Evolutionary conservation across 2,113 vertebrate genomes (phyloP).

Genomic region (Ornithorhynchus anatinus): DNA sequence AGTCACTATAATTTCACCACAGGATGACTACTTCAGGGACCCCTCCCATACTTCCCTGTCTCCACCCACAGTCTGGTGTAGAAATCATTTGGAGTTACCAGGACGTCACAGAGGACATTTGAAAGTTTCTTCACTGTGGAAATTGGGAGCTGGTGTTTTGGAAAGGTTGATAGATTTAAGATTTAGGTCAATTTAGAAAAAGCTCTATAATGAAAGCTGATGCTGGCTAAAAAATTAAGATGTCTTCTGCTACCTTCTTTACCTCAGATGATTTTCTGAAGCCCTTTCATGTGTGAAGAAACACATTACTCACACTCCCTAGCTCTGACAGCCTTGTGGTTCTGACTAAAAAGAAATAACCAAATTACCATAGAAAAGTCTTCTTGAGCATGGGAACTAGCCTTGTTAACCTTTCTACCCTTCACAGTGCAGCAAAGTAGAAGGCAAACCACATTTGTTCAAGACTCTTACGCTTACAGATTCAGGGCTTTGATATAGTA

Average conservation of each 20-base stretch:
- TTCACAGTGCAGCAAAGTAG: conserved; percentile 15
- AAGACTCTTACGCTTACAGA: conserved; percentile 38
- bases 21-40: no score
- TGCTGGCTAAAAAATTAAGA: conserved; percentile 58
- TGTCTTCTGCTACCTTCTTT: conserved; percentile 50
- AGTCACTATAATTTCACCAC: no score
- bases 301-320: conserved; percentile 53
- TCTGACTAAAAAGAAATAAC: conserved; percentile 58
- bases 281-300: conserved; percentile 63
- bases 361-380: conserved; percentile 45
- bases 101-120: no score
- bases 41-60: no score
- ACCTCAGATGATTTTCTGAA: conserved; percentile 25
- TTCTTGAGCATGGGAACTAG: conserved; percentile 36
- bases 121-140: no score
- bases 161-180: neutral
- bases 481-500: conserved; percentile 12
- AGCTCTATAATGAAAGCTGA: conserved; percentile 13
- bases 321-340: conserved; percentile 33
- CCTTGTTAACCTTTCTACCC: conserved; percentile 54
- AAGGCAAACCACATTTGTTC: conserved; percentile 39
- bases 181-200: conserved; percentile 15
- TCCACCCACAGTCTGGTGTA: no score
- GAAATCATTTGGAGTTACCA: no score
- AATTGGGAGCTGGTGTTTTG: conserved; percentile 1